Conservation (phyloP, 2,888 invertebrate genomes). For the Alsophila aescularia region DNA sequence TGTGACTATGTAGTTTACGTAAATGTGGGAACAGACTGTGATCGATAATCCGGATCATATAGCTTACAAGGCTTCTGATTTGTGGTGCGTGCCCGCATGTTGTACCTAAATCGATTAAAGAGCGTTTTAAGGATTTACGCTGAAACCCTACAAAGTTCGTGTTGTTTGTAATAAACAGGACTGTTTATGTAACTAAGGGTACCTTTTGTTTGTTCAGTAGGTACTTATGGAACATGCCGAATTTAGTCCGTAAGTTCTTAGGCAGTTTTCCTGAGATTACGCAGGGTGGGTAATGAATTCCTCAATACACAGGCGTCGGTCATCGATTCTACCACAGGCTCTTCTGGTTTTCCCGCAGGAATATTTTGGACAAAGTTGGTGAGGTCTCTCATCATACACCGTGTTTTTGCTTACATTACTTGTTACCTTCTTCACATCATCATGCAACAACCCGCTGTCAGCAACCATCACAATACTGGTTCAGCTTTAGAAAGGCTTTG, state of each 20-base stretch:
- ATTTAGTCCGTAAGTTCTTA: too few relatives aligned
- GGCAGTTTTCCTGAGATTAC: too few relatives aligned
- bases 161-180: background rate
- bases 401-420: too few relatives aligned
- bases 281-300: too few relatives aligned
- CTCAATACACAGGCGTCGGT: too few relatives aligned
- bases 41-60: conserved; percentile 14
- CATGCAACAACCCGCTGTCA: background rate
- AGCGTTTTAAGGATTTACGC: background rate
- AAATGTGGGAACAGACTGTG: conserved; percentile 2
- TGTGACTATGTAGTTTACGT: background rate
- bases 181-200: background rate
- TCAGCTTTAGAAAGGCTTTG: background rate
- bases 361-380: too few relatives aligned
- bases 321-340: too few relatives aligned
- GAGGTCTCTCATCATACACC: too few relatives aligned
- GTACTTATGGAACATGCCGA: too few relatives aligned
- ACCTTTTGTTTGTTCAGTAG: background rate
- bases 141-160: conserved; percentile 6
- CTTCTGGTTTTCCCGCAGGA: too few relatives aligned
- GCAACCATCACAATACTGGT: background rate
- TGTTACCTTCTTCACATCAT: too few relatives aligned
- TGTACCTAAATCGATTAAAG: conserved; percentile 5
- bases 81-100: conserved; percentile 12
- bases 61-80: conserved; percentile 21